phyloP scores from a whole-genome alignment of 2,113 vertebrate species.

The Phyllopteryx taeniolatus region DNA sequence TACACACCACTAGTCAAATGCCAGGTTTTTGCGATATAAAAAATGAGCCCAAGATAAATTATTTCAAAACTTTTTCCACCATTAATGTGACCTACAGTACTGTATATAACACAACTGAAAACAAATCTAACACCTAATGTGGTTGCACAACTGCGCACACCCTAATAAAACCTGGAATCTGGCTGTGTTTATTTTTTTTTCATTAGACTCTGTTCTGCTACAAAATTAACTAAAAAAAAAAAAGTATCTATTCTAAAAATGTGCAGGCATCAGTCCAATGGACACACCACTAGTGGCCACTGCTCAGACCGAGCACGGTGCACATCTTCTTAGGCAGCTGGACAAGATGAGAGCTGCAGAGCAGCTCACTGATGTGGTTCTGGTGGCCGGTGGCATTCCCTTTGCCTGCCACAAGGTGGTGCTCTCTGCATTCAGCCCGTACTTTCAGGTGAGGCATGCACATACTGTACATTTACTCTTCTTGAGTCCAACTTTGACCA shows the following conservation, averaged over 20 bases:
- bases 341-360: conserved; percentile 76
- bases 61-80: no score
- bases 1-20: no score
- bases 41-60: no score
- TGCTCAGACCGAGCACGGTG: conserved; percentile 67
- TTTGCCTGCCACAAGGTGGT: conserved; percentile 88
- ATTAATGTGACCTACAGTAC: no score
- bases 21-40: no score
- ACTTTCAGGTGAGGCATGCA: conserved; percentile 74
- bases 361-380: conserved; percentile 82
- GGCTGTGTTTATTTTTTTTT: neutral
- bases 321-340: conserved; percentile 76
- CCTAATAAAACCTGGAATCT: no score
- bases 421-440: conserved; percentile 87
- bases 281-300: conserved; percentile 47
- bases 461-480: no score
- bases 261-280: conserved; percentile 23
- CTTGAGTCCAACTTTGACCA: no score
- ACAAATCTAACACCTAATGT: no score
- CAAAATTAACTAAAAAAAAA: neutral
- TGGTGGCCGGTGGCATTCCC: conserved; percentile 79
- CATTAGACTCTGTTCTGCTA: neutral
- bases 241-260: neutral
- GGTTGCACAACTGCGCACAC: no score
- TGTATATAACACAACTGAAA: no score